Evolutionary conservation across 2,797 vertebrate species (phyloP), one percentile per base, ranked within the genome.

Genomic region (Myiotriccus ornatus): DNA sequence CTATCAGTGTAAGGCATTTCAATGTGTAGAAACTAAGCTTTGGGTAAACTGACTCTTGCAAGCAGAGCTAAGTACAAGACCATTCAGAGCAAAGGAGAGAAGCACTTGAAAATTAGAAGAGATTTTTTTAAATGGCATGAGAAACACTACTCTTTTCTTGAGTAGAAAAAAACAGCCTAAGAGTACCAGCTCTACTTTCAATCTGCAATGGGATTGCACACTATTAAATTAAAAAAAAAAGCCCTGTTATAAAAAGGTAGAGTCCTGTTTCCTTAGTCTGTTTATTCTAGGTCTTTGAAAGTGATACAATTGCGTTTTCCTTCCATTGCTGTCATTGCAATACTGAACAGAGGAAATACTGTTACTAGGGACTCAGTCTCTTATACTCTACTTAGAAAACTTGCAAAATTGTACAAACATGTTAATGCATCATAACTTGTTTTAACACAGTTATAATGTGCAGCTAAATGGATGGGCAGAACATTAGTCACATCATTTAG

Each of bases 201-300:
- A 19, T 6, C 8, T 78, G 19, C 16, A 39, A 15, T 0, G 0
- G 14, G 23, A 62, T 25, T 50, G 7, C 5, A 46, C 27, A 10
- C 3, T 44, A 34, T 15, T 64, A 63, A 56, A 55, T 60, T 39
- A 5, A 0, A 20, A 27, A 20, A 27, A 53, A 60, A 69, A 15
- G 1, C 27, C 4, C 19, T 35, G 1, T 2, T 55, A n/a, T 47
- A 68, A 35, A 37, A 73, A 60, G 10, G 12, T 47, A 78, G 28
- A 49, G 17, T 5, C 23, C 2, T 25, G 4, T 75, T 87, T 87
- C 17, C 27, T 59, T 37, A 52, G 14, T 46, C 32, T 79, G 8
- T 30, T 74, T 77, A 6, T 8, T 73, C 24, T 12, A 63, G 11
- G 14, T 74, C 39, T 37, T 71, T 82, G 59, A 87, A 89, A 87